Evolutionary conservation across 2,797 vertebrate genomes (phyloP), one percentile per base, ranked within the genome.

Genomic region (Acrossocheilus wenchowensis): DNA sequence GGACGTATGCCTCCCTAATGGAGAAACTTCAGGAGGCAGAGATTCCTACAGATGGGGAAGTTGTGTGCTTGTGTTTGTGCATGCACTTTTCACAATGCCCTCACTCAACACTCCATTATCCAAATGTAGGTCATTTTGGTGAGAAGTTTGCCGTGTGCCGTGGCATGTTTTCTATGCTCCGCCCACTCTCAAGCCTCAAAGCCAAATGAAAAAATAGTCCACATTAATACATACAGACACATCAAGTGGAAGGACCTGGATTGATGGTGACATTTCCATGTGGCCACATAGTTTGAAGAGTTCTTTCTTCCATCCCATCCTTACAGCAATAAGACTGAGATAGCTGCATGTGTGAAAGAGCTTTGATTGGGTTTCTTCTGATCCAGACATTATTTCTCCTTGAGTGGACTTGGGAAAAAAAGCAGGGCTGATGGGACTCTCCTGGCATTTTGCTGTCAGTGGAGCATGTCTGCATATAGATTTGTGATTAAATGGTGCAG

Each of bases 71-170:
- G 62, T 77, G 69, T 85, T 60, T 82, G 34, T 84, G 80, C 77
- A 11, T 77, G 21, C 71, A 54, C 39, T 54, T 15, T 34, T 36
- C 50, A 54, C 45, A 57, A 69, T 88, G 74, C 62, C 75, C 78
- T 73, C 62, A 64, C 71, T 71, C 78, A 69, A 66, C 82, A 68
- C 74, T 68, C 74, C 77, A 87, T 90, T 89, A 87, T 66, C 41
- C n/a, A 82, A 89, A 90, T 89, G 84, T 90, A 90, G 90, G 88
- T 88, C 82, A 88, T 82, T 78, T 85, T 48, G 74, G 72, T 89
- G 84, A 77, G 73, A 73, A 73, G 71, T 82, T 82, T 66, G 80
- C 87, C 4, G 15, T 87, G 86, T 82, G 45, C 82, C 68, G 6
- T 87, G 87, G 87, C 86, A 89, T 87, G 81, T 86, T 78, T 78